Conservation (phyloP, 2,113 vertebrate species). For the Vulpes vulpes region DNA sequence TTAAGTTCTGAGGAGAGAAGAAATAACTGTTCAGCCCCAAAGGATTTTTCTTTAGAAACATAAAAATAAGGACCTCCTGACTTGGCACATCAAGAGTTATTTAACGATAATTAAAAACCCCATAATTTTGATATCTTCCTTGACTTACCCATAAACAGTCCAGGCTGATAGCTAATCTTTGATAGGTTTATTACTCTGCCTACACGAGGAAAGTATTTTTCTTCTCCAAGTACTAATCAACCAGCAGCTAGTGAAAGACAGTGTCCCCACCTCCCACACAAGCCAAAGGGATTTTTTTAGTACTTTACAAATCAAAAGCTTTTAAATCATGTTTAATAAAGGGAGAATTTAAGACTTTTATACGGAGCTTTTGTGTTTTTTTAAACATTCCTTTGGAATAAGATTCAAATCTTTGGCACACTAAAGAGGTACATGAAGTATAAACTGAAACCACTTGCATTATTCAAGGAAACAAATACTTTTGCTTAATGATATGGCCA, state of each 20-base stretch:
- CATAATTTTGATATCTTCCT: slow-evolving; percentile 47
- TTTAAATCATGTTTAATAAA: slow-evolving; percentile 73
- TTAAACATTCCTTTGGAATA: slow-evolving; percentile 53
- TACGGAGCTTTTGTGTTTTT: not conserved
- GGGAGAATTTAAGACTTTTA: slow-evolving; percentile 57
- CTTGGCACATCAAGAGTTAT: slow-evolving; percentile 60
- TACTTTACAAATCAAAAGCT: slow-evolving; percentile 62
- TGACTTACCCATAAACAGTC: slow-evolving; percentile 22
- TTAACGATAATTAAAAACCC: slow-evolving; percentile 65
- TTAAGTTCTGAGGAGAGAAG: slow-evolving; percentile 61
- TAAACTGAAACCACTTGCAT: slow-evolving; percentile 13
- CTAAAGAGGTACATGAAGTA: not conserved
- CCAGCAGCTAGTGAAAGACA: slow-evolving; percentile 41
- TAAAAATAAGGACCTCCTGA: slow-evolving; percentile 68
- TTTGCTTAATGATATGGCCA: not conserved
- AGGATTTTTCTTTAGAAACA: not conserved
- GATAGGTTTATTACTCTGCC: slow-evolving; percentile 67
- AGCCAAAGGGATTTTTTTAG: slow-evolving; percentile 36
- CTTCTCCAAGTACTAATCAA: slow-evolving; percentile 61
- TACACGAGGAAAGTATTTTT: slow-evolving; percentile 45
- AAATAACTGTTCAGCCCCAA: slow-evolving; percentile 17
- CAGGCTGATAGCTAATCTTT: not conserved
- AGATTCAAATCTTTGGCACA: slow-evolving; percentile 64
- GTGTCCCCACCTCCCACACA: slow-evolving; percentile 55
- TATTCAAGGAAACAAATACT: slow-evolving; percentile 6